Evolutionary conservation across 2,888 invertebrate genomes (phyloP), one percentile per base, ranked within the genome.

Genomic region (Acrocyrtus sp.): DNA sequence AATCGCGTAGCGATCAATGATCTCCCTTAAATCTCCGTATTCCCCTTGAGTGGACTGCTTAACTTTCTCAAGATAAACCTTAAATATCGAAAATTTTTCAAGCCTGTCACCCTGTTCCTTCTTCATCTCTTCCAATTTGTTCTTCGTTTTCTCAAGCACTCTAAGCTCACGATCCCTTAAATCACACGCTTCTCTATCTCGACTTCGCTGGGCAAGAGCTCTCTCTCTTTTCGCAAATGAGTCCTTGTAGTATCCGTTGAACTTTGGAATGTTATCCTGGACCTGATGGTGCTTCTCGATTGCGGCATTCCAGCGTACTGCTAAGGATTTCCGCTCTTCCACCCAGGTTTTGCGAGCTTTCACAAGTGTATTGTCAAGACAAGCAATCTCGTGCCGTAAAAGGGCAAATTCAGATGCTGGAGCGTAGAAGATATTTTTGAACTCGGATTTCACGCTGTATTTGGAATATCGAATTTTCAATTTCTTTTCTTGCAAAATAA

Each of bases 11-110:
- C 81, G 66, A 45, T 81, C 79, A 17, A 78, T 78, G 47, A 81
- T 75, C 15, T 81, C 81, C 27, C 78, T 73, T 45, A 79, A 41
- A 21, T 77, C 76, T 8, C 66, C 51, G 47, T 77, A 81, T 24
- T 81, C 81, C 29, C 81, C 81, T 48, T 77, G 78, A 63, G 78
- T 80, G 10, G 72, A 61, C n/a, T 77, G 66, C 22, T 74, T 68
- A 2, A 77, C 75, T 34, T 70, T 57, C 10, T 76, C 77, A 24
- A 81, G 62, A 58, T 80, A 81, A 0, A 58, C 68, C 70, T 78
- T 69, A 60, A 81, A 80, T n/a, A 76, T 67, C 21, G 74, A 53
- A 24, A 78, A 81, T 27, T 74, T 74, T 5, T 76, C 65, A 15
- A 77, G 62, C 4, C 81, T 65, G 24, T 57, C 19, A 24, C 68